Evolutionary conservation across 2,113 vertebrate genomes (phyloP), one percentile per base, ranked within the genome.

Genomic region (Stomatorhinus ivindoensis): DNA sequence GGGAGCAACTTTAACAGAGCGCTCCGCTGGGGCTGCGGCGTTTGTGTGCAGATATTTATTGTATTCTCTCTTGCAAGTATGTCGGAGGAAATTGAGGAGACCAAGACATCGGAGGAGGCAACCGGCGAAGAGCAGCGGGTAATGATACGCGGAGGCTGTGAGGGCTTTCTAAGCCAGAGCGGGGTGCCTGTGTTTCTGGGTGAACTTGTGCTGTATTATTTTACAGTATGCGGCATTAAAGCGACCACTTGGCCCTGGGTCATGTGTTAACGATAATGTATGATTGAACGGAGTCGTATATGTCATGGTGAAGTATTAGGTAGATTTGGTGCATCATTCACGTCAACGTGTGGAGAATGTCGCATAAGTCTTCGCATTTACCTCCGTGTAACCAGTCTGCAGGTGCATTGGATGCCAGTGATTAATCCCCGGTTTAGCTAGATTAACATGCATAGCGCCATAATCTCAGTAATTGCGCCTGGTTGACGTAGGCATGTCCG

Each of bases 81-180:
- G 97, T 98, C 97, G 88, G 96, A 94, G 35, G 96, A 97, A 87
- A 96, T 94, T 89, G 95, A 96, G 84, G 97, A 97, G 80, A 94
- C 95, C 2, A 95, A 91, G 86, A 89, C 90, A 3, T 86, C 90
- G 0, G 95, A 96, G 87, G 96, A 95, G 76, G 95, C 95, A 39
- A 92, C 95, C n/a, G 94, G 95, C 15, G 97, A 97, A 90, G 96
- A 97, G 88, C 97, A 97, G 92, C 97, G 97, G 96, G 98, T 98
- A 92, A 93, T 21, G 11, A 58, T 2, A 4, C 6, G 35, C 31
- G 31, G n/a, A 5, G 31, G 73, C 15, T 42, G 73, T 19, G 31
- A 76, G 15, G 15, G 31, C 4, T 76, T 39, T 13, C 31, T 39
- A 17, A 31, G 10, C 4, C 35, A 4, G 27, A 35, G 31, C 27